A percentile compares a stretch with the other conserved stretches of the same genome.
These are phyloP conservation scores for Drosophila aldrichi DNA, from an alignment of 2,888 invertebrate genomes.

Conservation along the genomic window DNA sequence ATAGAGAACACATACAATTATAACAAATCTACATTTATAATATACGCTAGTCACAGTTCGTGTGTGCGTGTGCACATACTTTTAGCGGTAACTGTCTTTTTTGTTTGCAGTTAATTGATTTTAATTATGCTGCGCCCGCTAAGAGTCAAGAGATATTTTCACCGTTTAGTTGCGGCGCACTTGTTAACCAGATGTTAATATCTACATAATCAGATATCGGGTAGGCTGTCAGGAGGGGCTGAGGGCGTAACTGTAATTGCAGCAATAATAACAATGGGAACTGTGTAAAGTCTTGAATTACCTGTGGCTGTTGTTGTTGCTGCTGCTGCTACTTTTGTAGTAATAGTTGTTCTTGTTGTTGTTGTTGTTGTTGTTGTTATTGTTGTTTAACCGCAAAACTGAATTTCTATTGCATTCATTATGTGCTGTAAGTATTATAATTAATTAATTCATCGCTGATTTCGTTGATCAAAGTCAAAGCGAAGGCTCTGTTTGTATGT, in stretches of 20 bases:
- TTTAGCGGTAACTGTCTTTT: conserved; percentile 46
- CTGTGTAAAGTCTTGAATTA: conserved; percentile 69
- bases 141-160: conserved; percentile 67
- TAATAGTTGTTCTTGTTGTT: too few relatives aligned
- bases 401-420: conserved; percentile 66
- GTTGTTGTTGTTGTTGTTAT: conserved; percentile 35
- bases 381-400: conserved; percentile 63
- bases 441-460: conserved; percentile 67
- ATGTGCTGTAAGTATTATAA: conserved; percentile 51
- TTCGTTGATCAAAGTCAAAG: conserved; percentile 34
- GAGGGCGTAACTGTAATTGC: conserved; percentile 43
- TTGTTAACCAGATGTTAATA: conserved; percentile 78
- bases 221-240: background rate
- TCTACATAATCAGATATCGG: conserved; percentile 37
- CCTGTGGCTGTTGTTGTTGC: conserved; percentile 32
- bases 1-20: background rate
- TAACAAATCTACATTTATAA: background rate
- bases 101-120: conserved; percentile 65
- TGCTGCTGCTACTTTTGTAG: background rate
- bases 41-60: background rate
- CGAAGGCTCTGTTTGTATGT: conserved; percentile 24
- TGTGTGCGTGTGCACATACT: conserved; percentile 12
- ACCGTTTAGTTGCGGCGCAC: conserved; percentile 76
- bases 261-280: conserved; percentile 72
- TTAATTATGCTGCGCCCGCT: conserved; percentile 75